Evolutionary conservation across 2,888 invertebrate genomes (phyloP).

Genomic region (Strigamia maritima): DNA sequence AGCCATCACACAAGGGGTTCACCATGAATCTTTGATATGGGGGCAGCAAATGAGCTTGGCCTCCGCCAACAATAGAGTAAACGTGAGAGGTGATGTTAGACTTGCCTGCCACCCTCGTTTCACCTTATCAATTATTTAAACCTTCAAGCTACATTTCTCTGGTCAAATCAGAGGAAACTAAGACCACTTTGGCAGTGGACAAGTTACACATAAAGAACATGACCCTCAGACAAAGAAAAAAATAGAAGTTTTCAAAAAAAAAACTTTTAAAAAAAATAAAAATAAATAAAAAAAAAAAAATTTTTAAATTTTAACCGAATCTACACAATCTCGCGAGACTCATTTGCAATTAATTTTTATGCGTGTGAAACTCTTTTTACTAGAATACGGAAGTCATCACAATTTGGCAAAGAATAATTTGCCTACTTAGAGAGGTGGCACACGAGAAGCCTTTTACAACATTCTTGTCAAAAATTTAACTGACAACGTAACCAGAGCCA

Average conservation of each 20-base stretch:
- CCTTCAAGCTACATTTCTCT: neutral
- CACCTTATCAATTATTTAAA: neutral
- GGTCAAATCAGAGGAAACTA: neutral
- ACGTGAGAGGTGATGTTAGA: neutral
- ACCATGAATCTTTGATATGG: neutral
- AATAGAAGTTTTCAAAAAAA: neutral
- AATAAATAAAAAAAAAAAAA: neutral
- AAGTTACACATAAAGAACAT: neutral
- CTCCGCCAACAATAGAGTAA: neutral
- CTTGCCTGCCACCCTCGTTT: neutral
- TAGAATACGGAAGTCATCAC: neutral
- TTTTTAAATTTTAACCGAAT: neutral
- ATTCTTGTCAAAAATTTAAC: slow-evolving; percentile 37
- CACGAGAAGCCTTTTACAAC: neutral
- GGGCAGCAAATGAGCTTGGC: neutral
- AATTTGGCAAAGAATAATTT: neutral
- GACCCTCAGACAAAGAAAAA: neutral
- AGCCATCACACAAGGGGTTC: neutral
- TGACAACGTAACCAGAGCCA: slow-evolving; percentile 34
- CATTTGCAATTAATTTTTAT: neutral
- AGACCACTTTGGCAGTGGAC: neutral
- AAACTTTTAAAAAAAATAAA: neutral
- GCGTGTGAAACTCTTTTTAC: neutral
- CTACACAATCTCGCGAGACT: neutral
- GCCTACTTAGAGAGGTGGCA: neutral